Conservation (phyloP, 2,888 invertebrate genomes). For the Drosophila mayaguana region DNA sequence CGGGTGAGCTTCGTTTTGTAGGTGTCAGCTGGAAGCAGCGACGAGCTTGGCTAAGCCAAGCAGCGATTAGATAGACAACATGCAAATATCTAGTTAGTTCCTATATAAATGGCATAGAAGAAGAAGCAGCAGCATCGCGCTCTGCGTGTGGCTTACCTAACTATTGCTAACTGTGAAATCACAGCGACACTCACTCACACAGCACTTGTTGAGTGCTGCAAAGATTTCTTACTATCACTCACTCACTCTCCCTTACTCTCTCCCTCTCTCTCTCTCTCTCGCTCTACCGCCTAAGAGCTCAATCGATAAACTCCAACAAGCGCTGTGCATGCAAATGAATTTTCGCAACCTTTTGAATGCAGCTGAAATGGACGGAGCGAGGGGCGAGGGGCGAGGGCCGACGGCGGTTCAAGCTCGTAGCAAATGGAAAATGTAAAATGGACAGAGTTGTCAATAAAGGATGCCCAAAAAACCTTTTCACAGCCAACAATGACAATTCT, state of each 20-base stretch:
- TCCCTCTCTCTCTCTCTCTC: not conserved
- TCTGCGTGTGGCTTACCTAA: not conserved
- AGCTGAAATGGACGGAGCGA: not conserved
- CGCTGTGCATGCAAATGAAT: conserved; percentile 61
- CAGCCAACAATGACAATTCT: conserved; percentile 34
- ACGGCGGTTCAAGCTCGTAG: not conserved
- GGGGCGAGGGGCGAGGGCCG: not conserved
- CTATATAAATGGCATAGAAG: conserved; percentile 3
- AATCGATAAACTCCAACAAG: conserved; percentile 62
- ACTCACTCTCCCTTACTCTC: not conserved
- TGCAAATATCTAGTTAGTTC: conserved; percentile 30
- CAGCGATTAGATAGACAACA: conserved; percentile 35
- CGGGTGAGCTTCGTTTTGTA: conserved; percentile 12
- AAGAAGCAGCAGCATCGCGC: no score
- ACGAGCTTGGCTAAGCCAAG: conserved; percentile 20
- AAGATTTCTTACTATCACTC: not conserved
- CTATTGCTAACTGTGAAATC: conserved; percentile 7
- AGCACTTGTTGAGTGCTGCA: conserved; percentile 29
- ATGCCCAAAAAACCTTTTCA: conserved; percentile 6
- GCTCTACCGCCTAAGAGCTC: conserved; percentile 22
- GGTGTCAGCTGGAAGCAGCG: conserved; percentile 28
- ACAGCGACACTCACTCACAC: conserved; percentile 4
- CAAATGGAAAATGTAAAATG: conserved; percentile 14
- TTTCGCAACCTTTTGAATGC: conserved; percentile 40
- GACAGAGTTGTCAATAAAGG: conserved; percentile 13